phyloP scores from a whole-genome alignment of 1,140 invertebrate species.

The Hydropsyche tenuis region DNA sequence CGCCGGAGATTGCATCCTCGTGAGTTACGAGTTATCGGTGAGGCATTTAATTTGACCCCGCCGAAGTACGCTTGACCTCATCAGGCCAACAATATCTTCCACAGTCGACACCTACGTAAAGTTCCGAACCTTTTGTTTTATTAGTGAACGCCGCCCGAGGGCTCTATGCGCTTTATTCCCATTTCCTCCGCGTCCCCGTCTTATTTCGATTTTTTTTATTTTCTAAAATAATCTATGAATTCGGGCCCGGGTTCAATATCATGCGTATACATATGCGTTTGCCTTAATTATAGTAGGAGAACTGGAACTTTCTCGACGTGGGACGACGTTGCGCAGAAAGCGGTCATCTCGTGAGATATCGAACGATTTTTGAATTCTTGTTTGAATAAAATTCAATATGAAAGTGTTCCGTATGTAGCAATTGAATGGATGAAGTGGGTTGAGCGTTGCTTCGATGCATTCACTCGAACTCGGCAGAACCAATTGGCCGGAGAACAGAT shows the following conservation, averaged over 20 bases:
- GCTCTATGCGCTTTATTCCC: neutral
- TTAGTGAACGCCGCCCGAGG: conserved; percentile 1
- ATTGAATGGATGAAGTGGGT: too few relatives aligned
- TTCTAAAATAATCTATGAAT: conserved; percentile 2
- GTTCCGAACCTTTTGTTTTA: conserved; percentile 32
- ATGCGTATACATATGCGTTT: conserved; percentile 15
- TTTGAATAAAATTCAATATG: too few relatives aligned
- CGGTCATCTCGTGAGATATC: too few relatives aligned
- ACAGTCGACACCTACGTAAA: conserved; percentile 32
- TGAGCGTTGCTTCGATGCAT: too few relatives aligned
- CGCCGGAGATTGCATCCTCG: conserved; percentile 12
- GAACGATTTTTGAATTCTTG: too few relatives aligned
- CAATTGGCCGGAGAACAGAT: too few relatives aligned
- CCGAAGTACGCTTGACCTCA: conserved; percentile 35
- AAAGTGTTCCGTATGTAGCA: too few relatives aligned
- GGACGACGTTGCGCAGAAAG: neutral
- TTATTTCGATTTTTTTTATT: neutral
- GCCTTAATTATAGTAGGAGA: conserved; percentile 33
- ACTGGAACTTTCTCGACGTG: conserved; percentile 25
- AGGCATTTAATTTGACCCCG: conserved; percentile 33
- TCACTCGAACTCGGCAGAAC: too few relatives aligned
- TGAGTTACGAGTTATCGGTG: conserved; percentile 34
- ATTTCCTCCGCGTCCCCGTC: neutral
- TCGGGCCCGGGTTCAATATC: neutral
- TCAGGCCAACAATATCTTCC: conserved; percentile 36